Base-by-base conservation (phyloP, 2,888 invertebrate genomes). In the Arge pagana region DNA sequence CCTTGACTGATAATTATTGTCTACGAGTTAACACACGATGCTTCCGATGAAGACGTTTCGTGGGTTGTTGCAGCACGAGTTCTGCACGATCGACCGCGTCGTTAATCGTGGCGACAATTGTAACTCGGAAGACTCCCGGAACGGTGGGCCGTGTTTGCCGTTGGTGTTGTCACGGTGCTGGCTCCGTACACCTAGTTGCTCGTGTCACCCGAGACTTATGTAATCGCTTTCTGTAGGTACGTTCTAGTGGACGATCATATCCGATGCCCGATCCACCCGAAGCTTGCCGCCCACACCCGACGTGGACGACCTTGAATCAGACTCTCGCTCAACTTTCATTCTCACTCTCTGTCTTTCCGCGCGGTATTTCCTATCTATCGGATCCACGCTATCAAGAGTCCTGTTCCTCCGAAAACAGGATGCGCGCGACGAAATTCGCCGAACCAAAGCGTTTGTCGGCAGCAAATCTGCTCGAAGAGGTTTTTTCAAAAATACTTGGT, bases 1-100 rank as follows among this genome's bases (percentile, higher is more conserved):
- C 58, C 56, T 41, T 53, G 50, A 53, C 57, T 59, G 60, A 64
- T 63, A 66, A 65, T 66, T 64, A 64, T 66, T 60, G 61, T 62
- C 60, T 61, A 41, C 50, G 50, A 39, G 50, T 45, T 45, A 35
- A 35, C 45, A n/a, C n/a, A 24, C 45, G 45, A 18, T 33, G 23
- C 33, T 23, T 31, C 50, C 31, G 50, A 50, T 50, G 41, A 41
- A 50, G 50, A 50, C 37, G 40, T 50, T 50, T 50, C 50, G 50
- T 41, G 40, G 50, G 31, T 26, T 26, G 33, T 16, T 5, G 43
- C 33, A 50, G 26, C 50, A n/a, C 13, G 40, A 5, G 18, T 33
- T 39, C 41, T 21, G 40, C 40, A 15, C 11, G 33, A 23, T 45
- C 7, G 31, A 33, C 50, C 28, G 40, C 40, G 23, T 50, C 50